Conservation (phyloP, 1,140 invertebrate genomes). For the Panonychus citri region DNA sequence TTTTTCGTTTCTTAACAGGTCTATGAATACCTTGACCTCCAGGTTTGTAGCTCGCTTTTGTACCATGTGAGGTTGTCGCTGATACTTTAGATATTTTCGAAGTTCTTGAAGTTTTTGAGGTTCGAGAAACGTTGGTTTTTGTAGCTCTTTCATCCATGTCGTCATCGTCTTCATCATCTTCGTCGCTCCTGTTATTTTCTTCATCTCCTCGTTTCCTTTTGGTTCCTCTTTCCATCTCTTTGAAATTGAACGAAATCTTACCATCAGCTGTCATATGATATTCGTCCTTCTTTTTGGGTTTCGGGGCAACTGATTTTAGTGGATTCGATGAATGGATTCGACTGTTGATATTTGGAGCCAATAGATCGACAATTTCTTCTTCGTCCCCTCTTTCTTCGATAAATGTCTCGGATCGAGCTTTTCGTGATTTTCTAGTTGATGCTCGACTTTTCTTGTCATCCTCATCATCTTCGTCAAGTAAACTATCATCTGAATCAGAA, state of each 20-base stretch:
- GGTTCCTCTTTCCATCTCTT: slow-evolving; percentile 28
- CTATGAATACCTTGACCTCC: slow-evolving; percentile 66
- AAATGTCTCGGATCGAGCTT: slow-evolving; percentile 26
- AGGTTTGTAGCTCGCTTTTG: slow-evolving; percentile 5
- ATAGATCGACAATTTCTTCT: slow-evolving; percentile 63
- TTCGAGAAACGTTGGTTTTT: background rate
- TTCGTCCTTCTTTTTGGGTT: slow-evolving; percentile 21
- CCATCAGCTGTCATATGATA: slow-evolving; percentile 63
- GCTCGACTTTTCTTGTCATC: slow-evolving; percentile 14
- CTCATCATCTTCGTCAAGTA: no score
- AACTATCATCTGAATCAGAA: slow-evolving; percentile 17
- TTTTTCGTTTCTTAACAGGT: slow-evolving; percentile 18
- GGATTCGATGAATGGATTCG: slow-evolving; percentile 29
- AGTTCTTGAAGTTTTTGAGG: background rate
- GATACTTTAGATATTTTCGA: background rate
- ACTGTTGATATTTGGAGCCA: slow-evolving; percentile 47
- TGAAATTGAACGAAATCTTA: slow-evolving; percentile 43
- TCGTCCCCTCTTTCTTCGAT: slow-evolving; percentile 43
- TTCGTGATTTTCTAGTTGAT: slow-evolving; percentile 11
- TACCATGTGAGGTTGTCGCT: background rate
- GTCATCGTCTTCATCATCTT: slow-evolving; percentile 8
- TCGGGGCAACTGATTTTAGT: slow-evolving; percentile 8
- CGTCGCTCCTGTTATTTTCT: slow-evolving; percentile 7
- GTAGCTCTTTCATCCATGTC: background rate
- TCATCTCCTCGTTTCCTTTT: slow-evolving; percentile 7